A percentile compares a stretch with the other conserved stretches of the same genome.
These are phyloP conservation scores for Parazoanthus atlanticus DNA, from an alignment of 92 coral and sea anemone genomes.

Conservation along the genomic window DNA sequence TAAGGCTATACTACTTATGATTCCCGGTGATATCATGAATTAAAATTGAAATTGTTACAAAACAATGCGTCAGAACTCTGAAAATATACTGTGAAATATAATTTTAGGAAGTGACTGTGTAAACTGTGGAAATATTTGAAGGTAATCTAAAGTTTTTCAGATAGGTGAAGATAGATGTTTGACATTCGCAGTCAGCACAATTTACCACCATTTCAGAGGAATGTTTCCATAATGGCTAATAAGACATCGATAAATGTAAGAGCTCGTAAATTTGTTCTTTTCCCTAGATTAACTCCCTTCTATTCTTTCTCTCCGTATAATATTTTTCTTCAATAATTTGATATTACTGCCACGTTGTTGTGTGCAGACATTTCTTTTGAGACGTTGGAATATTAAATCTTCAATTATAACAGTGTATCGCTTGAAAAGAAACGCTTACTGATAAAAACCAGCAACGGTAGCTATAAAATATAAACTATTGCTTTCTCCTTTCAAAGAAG, in stretches of 20 bases:
- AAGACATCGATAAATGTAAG: neutral
- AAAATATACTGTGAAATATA: neutral
- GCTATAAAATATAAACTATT: neutral
- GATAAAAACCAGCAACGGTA: neutral
- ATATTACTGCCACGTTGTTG: neutral
- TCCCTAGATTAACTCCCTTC: no score
- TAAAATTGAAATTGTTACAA: neutral
- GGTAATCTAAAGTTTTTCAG: neutral
- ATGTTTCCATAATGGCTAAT: neutral
- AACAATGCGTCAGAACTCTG: neutral
- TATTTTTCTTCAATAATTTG: neutral
- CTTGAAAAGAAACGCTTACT: neutral
- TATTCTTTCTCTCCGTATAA: neutral
- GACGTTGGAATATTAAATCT: neutral
- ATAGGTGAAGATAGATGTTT: neutral
- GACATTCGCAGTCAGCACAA: neutral
- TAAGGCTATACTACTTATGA: neutral
- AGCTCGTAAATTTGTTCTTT: neutral
- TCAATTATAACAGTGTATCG: no score
- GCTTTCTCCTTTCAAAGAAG: neutral
- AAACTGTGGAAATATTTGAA: neutral
- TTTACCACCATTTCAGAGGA: neutral
- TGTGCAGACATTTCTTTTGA: no score
- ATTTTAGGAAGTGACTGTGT: neutral
- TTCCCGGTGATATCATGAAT: neutral